A percentile compares a stretch with the other conserved stretches of the same genome.
Conservation (phyloP, 2,888 invertebrate genomes). For the Synergus japonicus region DNA sequence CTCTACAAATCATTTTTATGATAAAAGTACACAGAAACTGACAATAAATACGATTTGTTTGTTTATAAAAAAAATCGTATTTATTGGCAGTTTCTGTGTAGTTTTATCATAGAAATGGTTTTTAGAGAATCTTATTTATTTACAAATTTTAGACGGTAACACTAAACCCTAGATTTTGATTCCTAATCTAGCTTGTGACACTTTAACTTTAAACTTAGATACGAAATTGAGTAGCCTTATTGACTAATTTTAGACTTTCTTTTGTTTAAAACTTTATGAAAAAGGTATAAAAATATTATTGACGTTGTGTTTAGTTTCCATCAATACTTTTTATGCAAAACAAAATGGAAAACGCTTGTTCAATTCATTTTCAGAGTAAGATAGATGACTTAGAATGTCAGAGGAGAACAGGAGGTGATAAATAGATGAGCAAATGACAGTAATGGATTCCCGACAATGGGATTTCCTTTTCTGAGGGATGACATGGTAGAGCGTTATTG, state of each 20-base stretch:
- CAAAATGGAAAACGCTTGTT: constrained; percentile 5
- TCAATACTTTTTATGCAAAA: constrained; percentile 3
- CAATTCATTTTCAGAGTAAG: constrained; percentile 23
- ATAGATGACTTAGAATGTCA: constrained; percentile 25
- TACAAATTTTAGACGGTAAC: no score
- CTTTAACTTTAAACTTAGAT: no score
- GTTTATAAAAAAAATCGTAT: no score
- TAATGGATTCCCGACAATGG: constrained; percentile 6
- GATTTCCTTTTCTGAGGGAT: constrained; percentile 9
- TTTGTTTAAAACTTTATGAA: neutral
- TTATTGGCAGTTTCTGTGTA: no score
- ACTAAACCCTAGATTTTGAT: no score
- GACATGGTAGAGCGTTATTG: neutral
- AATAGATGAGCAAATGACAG: constrained; percentile 6
- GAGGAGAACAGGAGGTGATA: neutral
- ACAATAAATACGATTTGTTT: no score
- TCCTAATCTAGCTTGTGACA: no score
- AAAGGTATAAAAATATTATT: neutral
- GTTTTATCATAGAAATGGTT: no score
- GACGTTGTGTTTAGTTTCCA: neutral
- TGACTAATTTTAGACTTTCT: neutral
- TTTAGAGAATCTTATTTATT: no score
- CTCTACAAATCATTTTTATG: no score
- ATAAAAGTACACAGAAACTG: no score
- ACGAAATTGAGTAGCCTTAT: neutral